Conservation (phyloP, 2,113 vertebrate species). For the Gila orcuttii region DNA sequence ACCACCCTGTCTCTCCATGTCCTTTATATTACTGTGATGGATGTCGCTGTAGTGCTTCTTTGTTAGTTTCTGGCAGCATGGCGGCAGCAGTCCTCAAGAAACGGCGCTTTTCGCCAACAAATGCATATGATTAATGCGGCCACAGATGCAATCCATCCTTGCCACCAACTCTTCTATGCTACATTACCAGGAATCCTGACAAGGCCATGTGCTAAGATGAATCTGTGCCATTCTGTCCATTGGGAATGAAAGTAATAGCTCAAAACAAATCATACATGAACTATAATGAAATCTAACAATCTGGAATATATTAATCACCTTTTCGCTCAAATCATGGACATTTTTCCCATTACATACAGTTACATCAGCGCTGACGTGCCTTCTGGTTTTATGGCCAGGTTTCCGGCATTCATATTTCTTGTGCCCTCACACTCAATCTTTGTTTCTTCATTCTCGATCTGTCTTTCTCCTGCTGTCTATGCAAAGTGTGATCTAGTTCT, state of each 20-base stretch:
- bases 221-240: constrained; percentile 42
- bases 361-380: constrained; percentile 34
- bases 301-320: constrained; percentile 45
- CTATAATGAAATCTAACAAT: constrained; percentile 50
- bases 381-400: constrained; percentile 38
- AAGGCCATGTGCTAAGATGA: constrained; percentile 40
- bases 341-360: constrained; percentile 38
- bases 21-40: constrained; percentile 2
- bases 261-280: constrained; percentile 44
- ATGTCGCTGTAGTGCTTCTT: constrained; percentile 30
- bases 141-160: constrained; percentile 47
- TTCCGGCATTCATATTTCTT: constrained; percentile 20
- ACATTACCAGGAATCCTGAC: constrained; percentile 49
- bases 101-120: constrained; percentile 40
- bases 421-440: background rate
- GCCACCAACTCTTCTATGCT: constrained; percentile 42
- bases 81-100: constrained; percentile 30
- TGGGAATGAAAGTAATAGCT: constrained; percentile 49
- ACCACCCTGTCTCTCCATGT: constrained; percentile 9
- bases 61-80: constrained; percentile 15
- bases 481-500: constrained; percentile 13
- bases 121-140: constrained; percentile 57
- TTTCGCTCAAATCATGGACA: constrained; percentile 33
- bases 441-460: constrained; percentile 2
- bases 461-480: constrained; percentile 40